Conservation (phyloP, 2,888 invertebrate genomes). For the Eristalis tenax region DNA sequence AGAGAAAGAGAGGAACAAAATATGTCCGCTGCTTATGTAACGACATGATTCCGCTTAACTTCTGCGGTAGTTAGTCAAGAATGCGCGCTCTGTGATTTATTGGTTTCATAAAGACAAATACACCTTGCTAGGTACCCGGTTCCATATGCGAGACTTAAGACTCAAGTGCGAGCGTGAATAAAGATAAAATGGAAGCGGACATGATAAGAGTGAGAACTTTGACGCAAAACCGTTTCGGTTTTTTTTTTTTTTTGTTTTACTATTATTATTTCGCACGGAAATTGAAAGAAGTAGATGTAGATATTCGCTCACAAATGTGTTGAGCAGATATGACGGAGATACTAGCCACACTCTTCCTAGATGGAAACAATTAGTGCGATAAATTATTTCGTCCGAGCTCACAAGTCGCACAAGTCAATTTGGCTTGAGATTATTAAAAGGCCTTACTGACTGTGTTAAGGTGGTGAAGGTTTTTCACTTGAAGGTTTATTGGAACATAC, state of each 20-base stretch:
- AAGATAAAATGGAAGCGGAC: constrained; percentile 58
- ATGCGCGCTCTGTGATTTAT: constrained; percentile 56
- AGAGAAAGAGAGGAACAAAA: constrained; percentile 15
- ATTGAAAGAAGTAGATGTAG: constrained; percentile 2
- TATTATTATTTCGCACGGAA: constrained; percentile 1
- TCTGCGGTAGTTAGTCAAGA: constrained; percentile 55
- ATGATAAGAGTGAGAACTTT: constrained; percentile 45
- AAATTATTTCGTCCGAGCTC: neutral
- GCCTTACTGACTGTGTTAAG: neutral
- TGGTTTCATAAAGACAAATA: constrained; percentile 48
- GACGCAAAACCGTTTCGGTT: constrained; percentile 48
- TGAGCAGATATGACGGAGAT: neutral
- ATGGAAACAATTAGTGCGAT: neutral
- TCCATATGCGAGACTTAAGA: constrained; percentile 25
- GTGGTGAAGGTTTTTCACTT: neutral
- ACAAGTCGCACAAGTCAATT: neutral
- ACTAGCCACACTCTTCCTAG: neutral
- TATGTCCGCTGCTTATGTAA: constrained; percentile 60
- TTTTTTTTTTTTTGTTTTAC: neutral
- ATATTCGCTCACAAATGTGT: neutral
- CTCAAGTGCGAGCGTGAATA: constrained; percentile 25
- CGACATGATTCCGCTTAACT: constrained; percentile 60
- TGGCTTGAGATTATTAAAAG: neutral
- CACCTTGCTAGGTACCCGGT: neutral
- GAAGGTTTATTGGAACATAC: neutral